Conservation (phyloP, 2,888 invertebrate genomes). For the Xestia rhomboidea region DNA sequence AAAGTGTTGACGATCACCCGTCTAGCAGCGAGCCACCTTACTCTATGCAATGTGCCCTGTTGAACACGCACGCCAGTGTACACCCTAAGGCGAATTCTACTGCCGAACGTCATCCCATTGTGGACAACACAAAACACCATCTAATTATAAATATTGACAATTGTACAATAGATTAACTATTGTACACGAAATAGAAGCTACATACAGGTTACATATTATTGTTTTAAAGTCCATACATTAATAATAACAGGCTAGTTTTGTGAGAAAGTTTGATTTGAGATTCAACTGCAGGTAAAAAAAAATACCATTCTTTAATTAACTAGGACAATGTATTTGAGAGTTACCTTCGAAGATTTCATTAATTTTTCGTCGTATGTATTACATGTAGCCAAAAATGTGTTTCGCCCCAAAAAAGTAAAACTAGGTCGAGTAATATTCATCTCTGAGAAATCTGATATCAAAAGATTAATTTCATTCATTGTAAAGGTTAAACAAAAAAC, state of each 20-base stretch:
- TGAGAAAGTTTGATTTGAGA: not conserved
- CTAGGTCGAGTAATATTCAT: not conserved
- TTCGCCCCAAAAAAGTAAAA: not conserved
- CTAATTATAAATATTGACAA: conserved; percentile 21
- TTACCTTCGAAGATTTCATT: not conserved
- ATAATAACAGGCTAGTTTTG: not conserved
- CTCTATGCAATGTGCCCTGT: not conserved
- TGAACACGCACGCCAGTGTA: conserved; percentile 15
- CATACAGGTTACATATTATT: no score
- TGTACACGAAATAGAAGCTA: not conserved
- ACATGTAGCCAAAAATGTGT: not conserved
- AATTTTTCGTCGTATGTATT: not conserved
- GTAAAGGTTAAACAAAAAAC: conserved; percentile 21
- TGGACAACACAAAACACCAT: not conserved
- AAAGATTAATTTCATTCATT: conserved; percentile 23
- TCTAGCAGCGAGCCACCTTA: no score
- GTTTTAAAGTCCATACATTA: not conserved
- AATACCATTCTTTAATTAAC: not conserved
- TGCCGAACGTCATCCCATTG: not conserved
- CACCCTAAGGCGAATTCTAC: conserved; percentile 25
- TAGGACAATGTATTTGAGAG: not conserved
- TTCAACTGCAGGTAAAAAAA: not conserved
- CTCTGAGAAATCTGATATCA: not conserved
- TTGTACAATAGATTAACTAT: not conserved
- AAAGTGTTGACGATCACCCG: not conserved